Evolutionary conservation across 2,888 invertebrate genomes (phyloP), one percentile per base, ranked within the genome.

Genomic region (Ecliptopera silaceata): DNA sequence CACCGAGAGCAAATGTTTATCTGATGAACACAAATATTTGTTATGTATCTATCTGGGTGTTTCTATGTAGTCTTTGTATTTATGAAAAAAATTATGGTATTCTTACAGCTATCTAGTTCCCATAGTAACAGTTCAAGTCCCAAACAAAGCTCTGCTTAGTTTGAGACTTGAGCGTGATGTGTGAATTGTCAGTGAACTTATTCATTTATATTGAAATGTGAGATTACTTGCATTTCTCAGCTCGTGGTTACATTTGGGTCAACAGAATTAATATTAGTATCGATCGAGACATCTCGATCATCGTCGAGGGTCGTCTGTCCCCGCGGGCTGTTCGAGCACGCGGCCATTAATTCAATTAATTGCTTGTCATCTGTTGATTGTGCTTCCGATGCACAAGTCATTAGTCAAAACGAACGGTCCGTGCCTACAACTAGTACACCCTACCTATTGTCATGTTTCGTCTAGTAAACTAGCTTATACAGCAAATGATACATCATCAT

Each of bases 321-420:
- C 63, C 55, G 39, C 51, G 59, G 63, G 44, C 41, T 44, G 48
- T 34, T 45, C 57, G 50, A 57, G 55, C 53, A 44, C 62, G 66
- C 66, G 65, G 76, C 81, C 76, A 86, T 88, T 86, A 86, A 86
- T 87, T 79, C 66, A 75, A 83, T 82, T 86, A 88, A 88, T 87
- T 82, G 82, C 80, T 77, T 84, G 84, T 85, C 85, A 85, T 82
- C 84, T 85, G 84, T 84, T 85, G 85, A 86, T 86, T 79, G 81
- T 77, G 72, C 57, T 57, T 61, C 73, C 72, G 75, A 75, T 75
- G 77, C 73, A 74, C 71, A 72, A 72, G 79, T 80, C 84, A 87
- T 87, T 86, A 83, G 80, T 86, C 86, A 86, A 84, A 84, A 85
- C 77, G 57, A 57, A 57, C 57, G 47, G 49, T 41, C 56, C 56